Evolutionary conservation across 64 coral and sea anemone species (phyloP).

Genomic region (Platygyra sinensis): DNA sequence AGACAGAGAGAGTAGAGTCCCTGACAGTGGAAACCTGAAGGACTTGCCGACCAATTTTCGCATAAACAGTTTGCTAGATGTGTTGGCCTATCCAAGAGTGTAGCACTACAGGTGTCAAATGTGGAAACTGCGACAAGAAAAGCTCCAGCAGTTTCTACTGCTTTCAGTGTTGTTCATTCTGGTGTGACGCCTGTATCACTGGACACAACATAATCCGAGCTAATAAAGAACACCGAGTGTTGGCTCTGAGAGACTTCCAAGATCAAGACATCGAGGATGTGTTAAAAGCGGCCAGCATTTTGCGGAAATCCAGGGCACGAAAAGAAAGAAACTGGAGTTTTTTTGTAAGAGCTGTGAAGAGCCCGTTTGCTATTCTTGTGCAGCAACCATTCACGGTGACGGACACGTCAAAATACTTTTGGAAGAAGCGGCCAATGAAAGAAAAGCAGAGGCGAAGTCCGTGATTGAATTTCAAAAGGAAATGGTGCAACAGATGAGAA

Average conservation of each 20-base stretch:
- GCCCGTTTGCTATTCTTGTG: neutral
- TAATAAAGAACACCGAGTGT: neutral
- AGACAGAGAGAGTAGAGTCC: neutral
- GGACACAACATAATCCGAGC: neutral
- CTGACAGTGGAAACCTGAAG: neutral
- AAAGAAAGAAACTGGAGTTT: neutral
- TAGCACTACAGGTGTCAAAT: neutral
- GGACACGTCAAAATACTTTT: neutral
- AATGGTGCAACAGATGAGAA: neutral
- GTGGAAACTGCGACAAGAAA: neutral
- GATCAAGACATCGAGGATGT: constrained; percentile 1
- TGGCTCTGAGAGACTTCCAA: neutral
- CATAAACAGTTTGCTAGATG: neutral
- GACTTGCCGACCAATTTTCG: neutral
- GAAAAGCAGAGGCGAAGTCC: neutral
- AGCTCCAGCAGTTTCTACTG: neutral
- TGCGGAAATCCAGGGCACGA: constrained; percentile 6
- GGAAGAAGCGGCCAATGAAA: neutral
- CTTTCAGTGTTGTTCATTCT: neutral
- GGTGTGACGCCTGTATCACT: neutral
- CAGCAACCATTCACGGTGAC: neutral
- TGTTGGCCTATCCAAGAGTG: neutral
- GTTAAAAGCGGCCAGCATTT: neutral
- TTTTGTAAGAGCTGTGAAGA: constrained; percentile 33
- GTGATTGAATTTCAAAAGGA: neutral